Base-by-base conservation (phyloP, 2,888 invertebrate genomes). In the Tribolium freemani region DNA sequence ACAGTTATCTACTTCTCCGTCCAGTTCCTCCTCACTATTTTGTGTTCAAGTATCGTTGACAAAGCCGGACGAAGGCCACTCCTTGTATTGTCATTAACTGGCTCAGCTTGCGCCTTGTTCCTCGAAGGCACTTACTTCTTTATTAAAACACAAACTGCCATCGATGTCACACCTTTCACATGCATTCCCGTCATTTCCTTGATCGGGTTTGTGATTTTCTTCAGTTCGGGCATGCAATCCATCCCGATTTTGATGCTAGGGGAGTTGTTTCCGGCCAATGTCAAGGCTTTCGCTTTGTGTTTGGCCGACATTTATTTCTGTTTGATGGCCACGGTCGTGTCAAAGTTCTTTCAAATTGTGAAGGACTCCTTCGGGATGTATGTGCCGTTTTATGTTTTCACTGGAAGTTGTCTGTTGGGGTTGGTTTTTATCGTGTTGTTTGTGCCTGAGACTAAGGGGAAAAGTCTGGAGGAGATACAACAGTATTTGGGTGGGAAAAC, bases 381-480 rank as follows among this genome's bases (percentile, higher is more conserved):
- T 83, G 88, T 90, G 79, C 90, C 91, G 75, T 93, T 93, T 84
- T 90, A 90, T 86, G 89, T 90, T 78, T 93, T 92, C 84, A 88
- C 90, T 0, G 81, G 87, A n/a, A 90, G 89, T 81, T 91, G 91
- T 10, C 83, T 90, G 21, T 70, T 91, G 64, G 91, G 92, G 0
- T 85, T 92, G 58, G 84, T 90, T 73, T 91, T 90, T 83, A 90
- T 92, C 79, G 77, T 88, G 54, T 83, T 89, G 20, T 84, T 89
- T 75, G 88, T 93, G 10, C 92, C 93, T 0, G 93, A 93, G 85
- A 93, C 93, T 1, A 93, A 91, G 83, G 92, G 92, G 67, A 92
- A 92, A 80, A 92, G 91, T 3, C 88, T 93, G 80, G 88, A 91
- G 57, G 89, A 90, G 80, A 93, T 93, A 80, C 93, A 93, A 82